Base-by-base conservation (phyloP, 2,113 vertebrate species). In the Spea multiplicata region DNA sequence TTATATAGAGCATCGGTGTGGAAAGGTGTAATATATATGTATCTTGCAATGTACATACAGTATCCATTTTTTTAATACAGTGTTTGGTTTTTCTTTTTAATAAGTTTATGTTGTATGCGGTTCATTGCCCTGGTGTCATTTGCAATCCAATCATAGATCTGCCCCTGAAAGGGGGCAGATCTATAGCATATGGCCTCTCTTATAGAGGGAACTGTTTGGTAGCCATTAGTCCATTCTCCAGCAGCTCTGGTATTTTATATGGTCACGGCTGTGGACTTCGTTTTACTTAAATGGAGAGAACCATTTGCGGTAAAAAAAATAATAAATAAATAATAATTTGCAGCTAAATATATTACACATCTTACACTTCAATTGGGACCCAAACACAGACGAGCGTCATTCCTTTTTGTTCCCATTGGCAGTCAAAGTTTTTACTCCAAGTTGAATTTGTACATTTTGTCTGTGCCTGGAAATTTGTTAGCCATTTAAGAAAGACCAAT, bases 401-500 rank as follows among this genome's bases (percentile, higher is more conserved):
- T 55, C 8, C 17, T 45, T 72, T 46, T 72, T 59, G 13, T 59
- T 45, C 10, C 12, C 59, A 6, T 57, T 72, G 50, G 68, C 45
- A 2, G 10, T 52, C 9, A 52, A 14, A 48, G 48, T 3, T n/a
- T 49, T 71, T 71, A 17, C 48, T 50, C 4, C 17, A 48, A 17
- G 14, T 70, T 70, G 13, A 4, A 1, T 67, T 47, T 47, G 66
- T 67, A 67, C 66, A 46, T 66, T 44, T 62, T 57, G 4, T 59
- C 66, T 69, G 45, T 69, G 53, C 66, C 47, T 62, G 66, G 45
- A 77, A 62, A 70, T 70, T 49, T 67, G 44, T 46, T 30, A 44
- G 75, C 49, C 46, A 50, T 62, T 67, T 55, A 66, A 44, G 66
- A 67, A 75, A 47, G 49, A 8, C 44, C 7, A 67, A 55, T 57